Conservation (phyloP, 2,888 invertebrate genomes). For the Lasioglossum zephyrum region DNA sequence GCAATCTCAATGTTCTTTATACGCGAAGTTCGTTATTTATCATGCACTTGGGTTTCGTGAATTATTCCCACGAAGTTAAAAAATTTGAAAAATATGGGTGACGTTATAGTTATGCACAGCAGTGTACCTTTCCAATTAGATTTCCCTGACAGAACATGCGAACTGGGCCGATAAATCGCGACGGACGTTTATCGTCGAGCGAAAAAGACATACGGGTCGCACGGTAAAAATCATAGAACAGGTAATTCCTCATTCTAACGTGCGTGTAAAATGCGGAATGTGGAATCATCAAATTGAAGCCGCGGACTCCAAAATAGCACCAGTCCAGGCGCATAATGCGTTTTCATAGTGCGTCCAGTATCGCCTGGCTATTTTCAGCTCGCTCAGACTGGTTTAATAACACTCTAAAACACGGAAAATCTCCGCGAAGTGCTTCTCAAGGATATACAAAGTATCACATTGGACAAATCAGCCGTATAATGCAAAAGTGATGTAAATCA, state of each 20-base stretch:
- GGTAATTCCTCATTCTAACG: constrained; percentile 3
- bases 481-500: background rate
- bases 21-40: background rate
- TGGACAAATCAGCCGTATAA: background rate
- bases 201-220: constrained; percentile 30
- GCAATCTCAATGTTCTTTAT: background rate
- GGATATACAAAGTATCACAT: background rate
- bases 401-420: background rate
- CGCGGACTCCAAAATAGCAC: background rate
- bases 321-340: background rate
- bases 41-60: accelerated
- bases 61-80: background rate
- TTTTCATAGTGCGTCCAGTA: background rate
- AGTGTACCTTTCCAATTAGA: constrained; percentile 79
- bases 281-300: background rate
- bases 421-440: background rate
- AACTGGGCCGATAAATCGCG: constrained; percentile 74
- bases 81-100: background rate
- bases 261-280: background rate
- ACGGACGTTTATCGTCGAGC: constrained; percentile 21
- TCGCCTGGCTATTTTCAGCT: background rate
- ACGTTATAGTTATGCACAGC: background rate
- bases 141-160: constrained; percentile 70
- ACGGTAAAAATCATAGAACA: constrained; percentile 14
- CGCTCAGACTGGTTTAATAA: constrained; percentile 1